Evolutionary conservation across 1,140 invertebrate genomes (phyloP), one percentile per base, ranked within the genome.

Genomic region (Homalodisca vitripennis): DNA sequence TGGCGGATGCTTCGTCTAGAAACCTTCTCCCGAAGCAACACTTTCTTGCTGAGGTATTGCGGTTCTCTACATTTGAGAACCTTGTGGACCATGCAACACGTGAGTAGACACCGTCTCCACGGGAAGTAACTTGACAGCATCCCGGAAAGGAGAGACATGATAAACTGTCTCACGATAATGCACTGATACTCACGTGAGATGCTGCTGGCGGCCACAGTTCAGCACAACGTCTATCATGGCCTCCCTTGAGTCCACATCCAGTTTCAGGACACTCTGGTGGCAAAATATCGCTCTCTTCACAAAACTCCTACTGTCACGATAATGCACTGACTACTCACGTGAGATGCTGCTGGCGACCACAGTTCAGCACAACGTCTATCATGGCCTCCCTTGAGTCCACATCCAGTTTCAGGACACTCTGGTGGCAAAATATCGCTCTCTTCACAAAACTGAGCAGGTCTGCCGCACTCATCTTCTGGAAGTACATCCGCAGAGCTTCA

Each of bases 341-440:
- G 27, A 13, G 3, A 6, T 60, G 55, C 10, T 13, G 14, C 55
- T 60, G 55, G 10, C 34, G 1, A 6, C 63, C n/a, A 46, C 14
- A 47, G n/a, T 27, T 41, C 10, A 66, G 41, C 24, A 47, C 63
- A 46, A 13, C 24, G 1, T 27, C 41, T 2, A 66, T 17, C 32
- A 66, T 66, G 1, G 46, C 32, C 26, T 66, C 26, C 13, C 63
- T 41, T n/a, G 41, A 27, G 17, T 32, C n/a, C 10, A 27, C 17
- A 22, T 47, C 41, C 22, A 66, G 41, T 47, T 31, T 27, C 17
- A 27, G 17, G 17, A 46, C 63, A 66, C 63, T 66, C 63, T 66
- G 63, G 32, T 46, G 63, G 17, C 63, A 66, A 27, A 66, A 66
- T 17, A 66, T 27, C 13, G 63, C 47, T 27, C 17, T 66, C 2